A percentile compares a stretch with the other conserved stretches of the same genome.
Conservation (phyloP, 2,113 vertebrate genomes). For the Oncorhynchus masou region DNA sequence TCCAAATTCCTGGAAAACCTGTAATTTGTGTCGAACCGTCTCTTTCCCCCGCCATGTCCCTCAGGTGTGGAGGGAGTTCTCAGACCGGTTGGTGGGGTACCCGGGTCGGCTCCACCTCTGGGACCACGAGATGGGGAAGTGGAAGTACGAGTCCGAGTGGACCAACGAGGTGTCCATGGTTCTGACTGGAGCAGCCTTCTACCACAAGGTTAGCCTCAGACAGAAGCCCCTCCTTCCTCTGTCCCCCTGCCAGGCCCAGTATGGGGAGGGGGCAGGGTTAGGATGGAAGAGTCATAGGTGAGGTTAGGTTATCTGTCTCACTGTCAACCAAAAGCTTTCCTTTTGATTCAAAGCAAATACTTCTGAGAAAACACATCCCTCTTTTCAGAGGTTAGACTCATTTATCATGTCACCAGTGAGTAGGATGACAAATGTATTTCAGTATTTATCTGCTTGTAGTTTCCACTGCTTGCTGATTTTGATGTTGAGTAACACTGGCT, state of each 20-base stretch:
- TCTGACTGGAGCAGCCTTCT: conserved; percentile 95
- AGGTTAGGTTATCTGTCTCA: conserved; percentile 57
- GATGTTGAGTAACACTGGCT: neutral
- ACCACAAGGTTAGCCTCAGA: conserved; percentile 87
- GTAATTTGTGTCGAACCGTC: neutral
- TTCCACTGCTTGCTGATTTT: neutral
- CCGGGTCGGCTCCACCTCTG: conserved; percentile 95
- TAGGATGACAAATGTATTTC: conserved; percentile 2
- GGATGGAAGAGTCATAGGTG: conserved; percentile 20
- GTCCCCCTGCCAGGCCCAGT: neutral
- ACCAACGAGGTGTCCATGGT: conserved; percentile 99
- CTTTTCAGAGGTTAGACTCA: neutral
- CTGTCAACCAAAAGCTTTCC: conserved; percentile 20
- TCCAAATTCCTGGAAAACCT: neutral
- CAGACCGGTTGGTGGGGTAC: conserved; percentile 94
- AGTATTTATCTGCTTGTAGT: neutral
- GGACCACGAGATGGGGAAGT: conserved; percentile 98
- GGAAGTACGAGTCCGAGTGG: conserved; percentile 99
- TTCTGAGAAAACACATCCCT: neutral
- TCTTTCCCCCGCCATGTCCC: neutral
- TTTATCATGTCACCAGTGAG: neutral
- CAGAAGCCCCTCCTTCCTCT: neutral
- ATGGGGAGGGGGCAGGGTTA: neutral
- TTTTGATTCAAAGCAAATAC: conserved; percentile 31
- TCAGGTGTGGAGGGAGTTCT: conserved; percentile 96